A percentile compares a stretch with the other conserved stretches of the same genome.
These are phyloP conservation scores for Macrotus californicus DNA, from an alignment of 2,113 vertebrate species.

Conservation along the genomic window DNA sequence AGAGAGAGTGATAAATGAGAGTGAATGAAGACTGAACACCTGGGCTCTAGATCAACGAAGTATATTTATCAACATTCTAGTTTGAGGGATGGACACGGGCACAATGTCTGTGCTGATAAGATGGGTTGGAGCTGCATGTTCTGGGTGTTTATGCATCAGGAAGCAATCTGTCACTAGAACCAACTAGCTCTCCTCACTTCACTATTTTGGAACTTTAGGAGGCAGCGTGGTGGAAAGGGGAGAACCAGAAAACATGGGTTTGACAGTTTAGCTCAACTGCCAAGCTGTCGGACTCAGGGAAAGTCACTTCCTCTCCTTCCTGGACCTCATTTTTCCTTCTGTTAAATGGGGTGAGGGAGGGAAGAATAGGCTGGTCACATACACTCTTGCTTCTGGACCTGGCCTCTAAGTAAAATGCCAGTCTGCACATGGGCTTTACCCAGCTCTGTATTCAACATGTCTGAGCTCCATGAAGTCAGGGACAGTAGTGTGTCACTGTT, in stretches of 20 bases:
- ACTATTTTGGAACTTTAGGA: neutral
- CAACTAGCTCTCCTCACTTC: neutral
- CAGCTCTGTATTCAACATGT: neutral
- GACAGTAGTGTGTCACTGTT: neutral
- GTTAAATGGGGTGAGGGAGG: neutral
- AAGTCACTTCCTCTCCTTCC: neutral
- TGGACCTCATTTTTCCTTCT: neutral
- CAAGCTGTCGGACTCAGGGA: neutral
- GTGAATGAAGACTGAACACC: neutral
- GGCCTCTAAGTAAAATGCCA: neutral
- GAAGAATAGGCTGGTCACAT: neutral
- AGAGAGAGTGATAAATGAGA: constrained; percentile 40
- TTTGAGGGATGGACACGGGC: neutral
- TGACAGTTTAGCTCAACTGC: neutral
- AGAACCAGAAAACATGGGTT: neutral
- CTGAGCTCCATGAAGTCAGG: neutral
- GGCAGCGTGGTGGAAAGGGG: neutral
- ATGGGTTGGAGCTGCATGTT: neutral
- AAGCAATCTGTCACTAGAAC: neutral
- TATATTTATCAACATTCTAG: neutral
- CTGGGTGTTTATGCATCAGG: neutral
- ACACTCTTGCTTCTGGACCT: neutral
- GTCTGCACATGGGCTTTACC: neutral
- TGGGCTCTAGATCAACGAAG: neutral
- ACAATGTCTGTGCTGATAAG: constrained; percentile 7